Evolutionary conservation across 2,888 invertebrate genomes (phyloP).

Genomic region (Epinotia brunnichana): DNA sequence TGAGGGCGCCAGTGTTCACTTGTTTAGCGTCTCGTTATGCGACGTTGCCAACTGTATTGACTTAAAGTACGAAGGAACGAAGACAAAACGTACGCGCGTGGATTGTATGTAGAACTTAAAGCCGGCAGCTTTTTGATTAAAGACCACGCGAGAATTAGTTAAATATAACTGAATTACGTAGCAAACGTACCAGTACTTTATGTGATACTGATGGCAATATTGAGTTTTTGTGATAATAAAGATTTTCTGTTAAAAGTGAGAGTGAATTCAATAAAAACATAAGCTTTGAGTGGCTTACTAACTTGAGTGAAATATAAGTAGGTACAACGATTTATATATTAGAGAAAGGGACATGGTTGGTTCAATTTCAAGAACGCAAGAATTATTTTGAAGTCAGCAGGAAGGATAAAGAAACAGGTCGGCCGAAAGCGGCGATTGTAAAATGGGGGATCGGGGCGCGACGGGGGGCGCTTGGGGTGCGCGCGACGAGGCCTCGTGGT

Average conservation of each 20-base stretch:
- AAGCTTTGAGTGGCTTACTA: conserved; percentile 48
- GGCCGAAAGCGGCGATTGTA: conserved; percentile 72
- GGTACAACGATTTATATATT: conserved; percentile 22
- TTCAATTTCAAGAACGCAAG: conserved; percentile 58
- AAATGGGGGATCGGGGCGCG: conserved; percentile 81
- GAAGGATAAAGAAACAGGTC: conserved; percentile 77
- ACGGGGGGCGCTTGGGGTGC: conserved; percentile 84
- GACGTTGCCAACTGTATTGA: conserved; percentile 84
- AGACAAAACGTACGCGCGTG: conserved; percentile 83
- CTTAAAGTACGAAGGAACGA: conserved; percentile 74
- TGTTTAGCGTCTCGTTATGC: conserved; percentile 83
- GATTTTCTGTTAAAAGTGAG: conserved; percentile 57
- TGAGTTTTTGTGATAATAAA: conserved; percentile 74
- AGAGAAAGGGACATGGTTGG: conserved; percentile 69
- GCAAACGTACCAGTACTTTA: conserved; percentile 55
- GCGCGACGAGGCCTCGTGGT: conserved; percentile 84
- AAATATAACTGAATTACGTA: conserved; percentile 55
- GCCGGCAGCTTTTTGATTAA: conserved; percentile 76
- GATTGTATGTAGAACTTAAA: conserved; percentile 69
- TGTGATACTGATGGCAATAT: conserved; percentile 61
- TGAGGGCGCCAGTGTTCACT: conserved; percentile 82
- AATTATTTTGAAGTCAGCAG: conserved; percentile 60
- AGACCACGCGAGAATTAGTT: conserved; percentile 60
- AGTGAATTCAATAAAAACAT: conserved; percentile 53
- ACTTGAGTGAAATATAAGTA: conserved; percentile 32